Base-by-base conservation (phyloP, 1,140 invertebrate species). In the Mactra quadrangularis region DNA sequence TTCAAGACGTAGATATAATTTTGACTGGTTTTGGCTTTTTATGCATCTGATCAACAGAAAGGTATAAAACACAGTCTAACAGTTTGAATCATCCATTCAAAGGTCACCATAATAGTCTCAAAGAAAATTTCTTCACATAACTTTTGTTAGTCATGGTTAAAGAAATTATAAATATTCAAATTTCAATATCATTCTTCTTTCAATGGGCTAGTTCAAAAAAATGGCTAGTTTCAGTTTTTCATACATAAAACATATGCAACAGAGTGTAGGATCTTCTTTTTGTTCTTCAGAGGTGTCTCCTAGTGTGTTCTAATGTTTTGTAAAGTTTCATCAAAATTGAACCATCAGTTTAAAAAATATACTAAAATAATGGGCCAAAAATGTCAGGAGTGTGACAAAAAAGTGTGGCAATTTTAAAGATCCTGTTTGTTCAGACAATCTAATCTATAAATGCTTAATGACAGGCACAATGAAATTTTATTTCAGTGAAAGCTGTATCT, bases 301-400 rank as follows among this genome's bases (percentile, higher is more conserved):
- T 9, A 22, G 27, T n/a, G 27, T n/a, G 4, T n/a, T 55, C 53
- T 55, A 7, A 55, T 7, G 4, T 22, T 55, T 55, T 55, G 19
- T 55, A 19, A 55, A 55, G 53, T 55, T 55, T 55, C 53, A 55
- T 55, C 7, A 55, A 55, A 55, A 55, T 22, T 55, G 53, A 55
- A 55, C 53, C 53, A 55, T 55, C 53, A 55, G 53, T 55, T 55
- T 27, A 55, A 55, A 55, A 55, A 55, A 55, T 55, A 55, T 55
- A 55, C 19, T 55, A 55, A 55, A 55, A 55, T 22, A 55, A 55
- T 55, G 53, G 53, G 53, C 53, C 53, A 55, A 27, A 55, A 55
- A 55, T 9, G 53, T 55, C 53, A 55, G 53, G 53, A 55, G 53
- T 55, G 53, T 55, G 53, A 55, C 53, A 41, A 55, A 55, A 55